Evolutionary conservation across 2,888 invertebrate genomes (phyloP).

Genomic region (Cephus rjabovi): DNA sequence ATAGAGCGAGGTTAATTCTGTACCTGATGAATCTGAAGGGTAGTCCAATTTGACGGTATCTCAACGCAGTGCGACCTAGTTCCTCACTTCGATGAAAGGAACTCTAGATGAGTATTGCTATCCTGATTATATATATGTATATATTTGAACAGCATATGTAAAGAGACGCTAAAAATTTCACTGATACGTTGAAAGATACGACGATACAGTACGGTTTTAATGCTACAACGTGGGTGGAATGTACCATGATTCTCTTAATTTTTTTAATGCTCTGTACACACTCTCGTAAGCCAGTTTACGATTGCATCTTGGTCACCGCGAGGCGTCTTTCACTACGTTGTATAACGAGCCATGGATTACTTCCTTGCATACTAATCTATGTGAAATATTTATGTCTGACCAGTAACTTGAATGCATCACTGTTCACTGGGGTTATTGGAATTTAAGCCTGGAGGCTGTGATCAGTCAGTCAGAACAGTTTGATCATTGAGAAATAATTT

Average conservation of each 20-base stretch:
- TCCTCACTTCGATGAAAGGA: not conserved
- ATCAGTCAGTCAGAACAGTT: not conserved
- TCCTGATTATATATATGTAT: not conserved
- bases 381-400: not conserved
- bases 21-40: not conserved
- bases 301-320: constrained; percentile 30
- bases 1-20: not conserved
- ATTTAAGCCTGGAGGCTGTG: not conserved
- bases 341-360: not conserved
- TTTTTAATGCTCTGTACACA: constrained; percentile 24
- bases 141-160: not conserved
- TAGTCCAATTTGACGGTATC: not conserved
- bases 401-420: not conserved
- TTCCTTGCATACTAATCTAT: not conserved
- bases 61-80: not conserved
- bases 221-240: constrained; percentile 50
- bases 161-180: not conserved
- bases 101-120: not conserved
- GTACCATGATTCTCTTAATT: constrained; percentile 15
- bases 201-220: constrained; percentile 30
- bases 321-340: not conserved
- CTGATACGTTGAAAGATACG: not conserved
- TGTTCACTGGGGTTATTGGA: not conserved
- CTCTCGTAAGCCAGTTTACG: constrained; percentile 39
- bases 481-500: not conserved